Percentiles rank a stretch among this genome's conserved stretches.
These are phyloP conservation scores for Drosophila pallidifrons DNA, from an alignment of 1,140 invertebrate species.

Conservation along the genomic window DNA sequence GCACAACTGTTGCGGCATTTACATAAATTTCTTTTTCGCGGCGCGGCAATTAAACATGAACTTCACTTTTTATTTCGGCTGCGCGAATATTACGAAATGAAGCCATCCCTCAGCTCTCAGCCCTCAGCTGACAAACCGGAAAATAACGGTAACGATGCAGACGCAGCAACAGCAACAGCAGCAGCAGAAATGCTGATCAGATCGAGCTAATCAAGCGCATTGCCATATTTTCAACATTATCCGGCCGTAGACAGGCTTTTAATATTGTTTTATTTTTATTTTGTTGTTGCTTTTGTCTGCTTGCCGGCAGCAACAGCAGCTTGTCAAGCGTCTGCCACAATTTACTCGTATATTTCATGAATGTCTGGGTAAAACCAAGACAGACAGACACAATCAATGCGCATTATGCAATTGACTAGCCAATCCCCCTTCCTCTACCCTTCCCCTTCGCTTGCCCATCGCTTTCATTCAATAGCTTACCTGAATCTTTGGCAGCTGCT, in stretches of 20 bases:
- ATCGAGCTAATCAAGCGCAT: constrained; percentile 64
- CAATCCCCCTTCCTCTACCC: neutral
- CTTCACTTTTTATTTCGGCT: constrained; percentile 62
- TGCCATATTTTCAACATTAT: constrained; percentile 61
- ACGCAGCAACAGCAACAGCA: no score
- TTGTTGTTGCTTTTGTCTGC: constrained; percentile 19
- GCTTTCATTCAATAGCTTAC: constrained; percentile 46
- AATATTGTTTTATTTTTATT: constrained; percentile 49
- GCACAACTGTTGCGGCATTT: constrained; percentile 37
- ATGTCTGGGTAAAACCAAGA: constrained; percentile 40
- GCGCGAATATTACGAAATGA: constrained; percentile 63
- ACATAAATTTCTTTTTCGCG: constrained; percentile 71
- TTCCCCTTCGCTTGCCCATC: neutral
- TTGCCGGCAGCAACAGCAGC: neutral
- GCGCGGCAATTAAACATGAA: constrained; percentile 79
- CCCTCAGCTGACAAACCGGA: constrained; percentile 58
- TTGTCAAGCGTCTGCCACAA: constrained; percentile 51
- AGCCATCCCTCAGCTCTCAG: constrained; percentile 1
- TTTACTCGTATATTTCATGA: constrained; percentile 41
- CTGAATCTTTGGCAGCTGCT: constrained; percentile 76
- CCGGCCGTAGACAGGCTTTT: constrained; percentile 63
- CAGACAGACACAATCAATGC: constrained; percentile 16
- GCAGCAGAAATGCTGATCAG: constrained; percentile 55
- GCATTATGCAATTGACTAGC: constrained; percentile 46
- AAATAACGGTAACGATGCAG: constrained; percentile 78